phyloP scores from a whole-genome alignment of 2,888 invertebrate species.

The Sarcophaga subvicina region DNA sequence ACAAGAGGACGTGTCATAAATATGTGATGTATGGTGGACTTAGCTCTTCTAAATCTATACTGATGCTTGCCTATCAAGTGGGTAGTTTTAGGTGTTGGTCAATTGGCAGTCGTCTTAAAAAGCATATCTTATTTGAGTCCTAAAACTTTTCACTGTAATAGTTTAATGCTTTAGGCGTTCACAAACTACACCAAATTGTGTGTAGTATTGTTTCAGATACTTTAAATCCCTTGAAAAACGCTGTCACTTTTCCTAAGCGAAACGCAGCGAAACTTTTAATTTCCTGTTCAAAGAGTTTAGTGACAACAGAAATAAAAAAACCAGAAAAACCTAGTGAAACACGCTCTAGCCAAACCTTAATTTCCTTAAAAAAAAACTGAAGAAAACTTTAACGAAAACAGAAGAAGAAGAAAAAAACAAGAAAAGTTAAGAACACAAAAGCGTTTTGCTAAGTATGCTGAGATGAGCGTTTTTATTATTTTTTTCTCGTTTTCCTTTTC shows the following conservation, averaged over 20 bases:
- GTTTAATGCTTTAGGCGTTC: too few relatives aligned
- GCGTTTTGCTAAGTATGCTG: neutral
- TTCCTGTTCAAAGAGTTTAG: neutral
- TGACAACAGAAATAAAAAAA: neutral
- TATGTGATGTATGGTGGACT: too few relatives aligned
- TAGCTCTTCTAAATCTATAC: too few relatives aligned
- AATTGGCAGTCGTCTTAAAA: too few relatives aligned
- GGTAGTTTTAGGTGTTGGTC: too few relatives aligned
- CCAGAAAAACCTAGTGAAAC: neutral
- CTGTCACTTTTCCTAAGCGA: neutral
- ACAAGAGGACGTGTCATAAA: too few relatives aligned
- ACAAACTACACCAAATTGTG: too few relatives aligned
- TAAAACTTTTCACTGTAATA: too few relatives aligned
- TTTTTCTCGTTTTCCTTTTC: neutral
- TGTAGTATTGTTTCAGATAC: too few relatives aligned
- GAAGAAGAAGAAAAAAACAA: neutral
- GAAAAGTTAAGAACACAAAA: neutral
- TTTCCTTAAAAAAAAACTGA: neutral
- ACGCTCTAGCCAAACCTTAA: neutral
- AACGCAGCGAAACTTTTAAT: neutral
- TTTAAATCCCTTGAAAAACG: neutral
- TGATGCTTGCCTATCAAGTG: too few relatives aligned
- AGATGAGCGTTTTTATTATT: slow-evolving; percentile 24
- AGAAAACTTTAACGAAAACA: neutral
- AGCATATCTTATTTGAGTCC: too few relatives aligned